A percentile compares a stretch with the other conserved stretches of the same genome.
These are phyloP conservation scores for Xenops minutus DNA, from an alignment of 2,797 vertebrate genomes.

Conservation along the genomic window DNA sequence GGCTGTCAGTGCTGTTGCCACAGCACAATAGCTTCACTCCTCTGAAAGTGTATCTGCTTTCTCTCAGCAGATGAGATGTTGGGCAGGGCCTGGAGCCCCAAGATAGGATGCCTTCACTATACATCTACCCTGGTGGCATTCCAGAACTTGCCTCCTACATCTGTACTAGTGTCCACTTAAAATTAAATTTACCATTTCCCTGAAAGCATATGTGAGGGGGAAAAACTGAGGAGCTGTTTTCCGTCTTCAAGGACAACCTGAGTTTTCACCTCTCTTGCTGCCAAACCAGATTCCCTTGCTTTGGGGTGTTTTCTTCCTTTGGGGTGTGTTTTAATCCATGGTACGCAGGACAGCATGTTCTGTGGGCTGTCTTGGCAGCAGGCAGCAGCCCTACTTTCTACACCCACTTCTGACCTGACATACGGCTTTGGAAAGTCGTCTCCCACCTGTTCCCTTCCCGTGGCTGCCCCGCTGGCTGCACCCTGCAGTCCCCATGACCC, in stretches of 20 bases:
- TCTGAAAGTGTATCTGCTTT: background rate
- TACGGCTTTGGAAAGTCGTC: rapidly evolving
- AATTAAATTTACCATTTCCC: background rate
- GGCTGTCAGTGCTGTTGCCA: background rate
- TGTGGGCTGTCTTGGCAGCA: background rate
- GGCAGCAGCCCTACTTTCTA: background rate
- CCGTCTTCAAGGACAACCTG: background rate
- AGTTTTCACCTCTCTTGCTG: background rate
- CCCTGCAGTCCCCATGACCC: rapidly evolving
- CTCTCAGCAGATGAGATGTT: background rate
- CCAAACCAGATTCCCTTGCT: background rate
- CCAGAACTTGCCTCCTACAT: background rate
- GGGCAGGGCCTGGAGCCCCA: background rate
- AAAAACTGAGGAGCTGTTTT: background rate
- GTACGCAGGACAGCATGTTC: background rate
- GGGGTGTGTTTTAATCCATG: background rate
- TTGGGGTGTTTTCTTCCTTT: background rate
- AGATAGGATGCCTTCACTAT: background rate
- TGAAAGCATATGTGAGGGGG: rapidly evolving
- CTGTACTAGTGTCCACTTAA: background rate
- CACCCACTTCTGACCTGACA: background rate
- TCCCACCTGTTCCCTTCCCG: background rate
- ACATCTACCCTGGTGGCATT: background rate
- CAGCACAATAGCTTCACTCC: background rate
- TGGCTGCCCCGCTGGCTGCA: rapidly evolving